Conservation (phyloP, 2,888 invertebrate species). For the Apamea sordens region DNA sequence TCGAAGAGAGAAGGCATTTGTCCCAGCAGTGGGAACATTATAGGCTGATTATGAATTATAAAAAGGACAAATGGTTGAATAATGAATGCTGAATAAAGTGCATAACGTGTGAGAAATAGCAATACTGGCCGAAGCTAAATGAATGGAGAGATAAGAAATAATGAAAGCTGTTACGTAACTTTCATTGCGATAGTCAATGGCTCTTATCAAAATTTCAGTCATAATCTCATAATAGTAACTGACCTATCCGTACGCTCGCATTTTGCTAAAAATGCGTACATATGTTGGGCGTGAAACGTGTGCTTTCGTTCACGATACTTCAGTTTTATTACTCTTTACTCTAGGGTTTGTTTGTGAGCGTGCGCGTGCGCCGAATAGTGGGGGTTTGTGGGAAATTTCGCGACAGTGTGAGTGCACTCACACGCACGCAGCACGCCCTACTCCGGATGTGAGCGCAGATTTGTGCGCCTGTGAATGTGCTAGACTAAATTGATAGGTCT, state of each 20-base stretch:
- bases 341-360: constrained; percentile 71
- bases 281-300: constrained; percentile 76
- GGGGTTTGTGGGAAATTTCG: constrained; percentile 78
- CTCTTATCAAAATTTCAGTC: constrained; percentile 81
- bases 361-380: constrained; percentile 71
- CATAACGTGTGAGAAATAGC: constrained; percentile 7
- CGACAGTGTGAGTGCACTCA: constrained; percentile 77
- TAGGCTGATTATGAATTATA: too few species aligned
- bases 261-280: constrained; percentile 85
- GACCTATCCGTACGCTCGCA: constrained; percentile 86
- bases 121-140: constrained; percentile 44
- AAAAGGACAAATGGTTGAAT: background rate
- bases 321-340: constrained; percentile 76
- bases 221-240: constrained; percentile 87
- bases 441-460: constrained; percentile 89
- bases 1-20: too few species aligned
- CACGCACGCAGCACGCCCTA: constrained; percentile 80
- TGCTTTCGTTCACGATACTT: constrained; percentile 84
- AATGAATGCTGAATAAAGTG: constrained; percentile 5
- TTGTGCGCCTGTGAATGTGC: constrained; percentile 85
- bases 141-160: constrained; percentile 66
- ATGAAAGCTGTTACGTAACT: constrained; percentile 69
- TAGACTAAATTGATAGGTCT: constrained; percentile 87
- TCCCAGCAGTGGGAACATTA: too few species aligned
- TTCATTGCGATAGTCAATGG: constrained; percentile 69